These are phyloP conservation scores for Gobio gobio DNA, from an alignment of 2,113 vertebrate genomes.

Conservation along the genomic window DNA sequence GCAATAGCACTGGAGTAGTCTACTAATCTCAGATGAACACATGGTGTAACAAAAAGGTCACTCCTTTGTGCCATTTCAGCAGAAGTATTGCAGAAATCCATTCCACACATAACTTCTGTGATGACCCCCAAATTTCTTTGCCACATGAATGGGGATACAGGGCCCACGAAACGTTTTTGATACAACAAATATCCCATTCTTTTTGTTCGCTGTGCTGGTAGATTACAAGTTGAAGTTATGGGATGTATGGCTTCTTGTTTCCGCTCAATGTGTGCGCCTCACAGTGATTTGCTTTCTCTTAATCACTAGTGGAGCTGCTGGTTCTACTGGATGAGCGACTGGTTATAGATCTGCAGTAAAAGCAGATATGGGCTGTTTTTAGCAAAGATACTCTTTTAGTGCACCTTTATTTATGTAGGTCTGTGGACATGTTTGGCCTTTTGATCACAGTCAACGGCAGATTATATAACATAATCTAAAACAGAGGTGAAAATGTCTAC, in stretches of 20 bases:
- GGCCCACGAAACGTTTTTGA: not conserved
- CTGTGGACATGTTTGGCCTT: no score
- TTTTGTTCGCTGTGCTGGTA: not conserved
- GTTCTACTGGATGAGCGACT: no score
- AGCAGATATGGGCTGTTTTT: no score
- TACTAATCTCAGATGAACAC: not conserved
- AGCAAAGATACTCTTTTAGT: no score
- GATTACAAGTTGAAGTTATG: not conserved
- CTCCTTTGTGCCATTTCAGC: not conserved
- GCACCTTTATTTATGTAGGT: no score
- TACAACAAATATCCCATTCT: not conserved
- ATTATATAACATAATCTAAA: no score
- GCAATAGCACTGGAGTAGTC: not conserved
- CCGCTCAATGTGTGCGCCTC: not conserved
- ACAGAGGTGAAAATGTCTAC: no score
- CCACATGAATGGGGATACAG: not conserved
- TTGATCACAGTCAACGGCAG: no score
- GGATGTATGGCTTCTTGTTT: not conserved
- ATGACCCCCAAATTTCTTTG: not conserved
- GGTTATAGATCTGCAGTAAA: no score
- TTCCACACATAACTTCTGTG: no score
- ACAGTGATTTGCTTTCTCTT: no score
- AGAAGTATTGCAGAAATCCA: not conserved
- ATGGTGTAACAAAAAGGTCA: not conserved
- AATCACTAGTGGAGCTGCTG: no score